Evolutionary conservation across 2,888 invertebrate species (phyloP).

Genomic region (Scaptomyza caliginosa): DNA sequence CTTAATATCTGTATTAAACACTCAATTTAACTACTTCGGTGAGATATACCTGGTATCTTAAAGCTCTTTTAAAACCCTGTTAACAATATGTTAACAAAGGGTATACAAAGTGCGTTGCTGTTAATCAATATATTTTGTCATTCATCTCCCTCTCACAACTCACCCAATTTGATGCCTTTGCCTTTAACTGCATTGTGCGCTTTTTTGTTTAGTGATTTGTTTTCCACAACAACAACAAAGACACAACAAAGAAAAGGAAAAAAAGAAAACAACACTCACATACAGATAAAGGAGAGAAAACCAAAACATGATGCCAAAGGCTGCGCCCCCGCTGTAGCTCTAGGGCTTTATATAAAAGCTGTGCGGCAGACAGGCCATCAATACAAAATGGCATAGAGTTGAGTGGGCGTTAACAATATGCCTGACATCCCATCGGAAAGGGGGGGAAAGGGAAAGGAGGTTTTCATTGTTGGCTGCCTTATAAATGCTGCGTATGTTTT

Average conservation of each 20-base stretch:
- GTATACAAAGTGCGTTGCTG: conserved; percentile 45
- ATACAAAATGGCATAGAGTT: conserved; percentile 79
- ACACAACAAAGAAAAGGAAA: conserved; percentile 16
- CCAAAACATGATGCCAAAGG: conserved; percentile 75
- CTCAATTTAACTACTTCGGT: too few species aligned
- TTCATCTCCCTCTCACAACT: conserved; percentile 40
- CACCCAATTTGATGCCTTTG: conserved; percentile 49
- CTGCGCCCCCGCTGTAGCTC: conserved; percentile 69
- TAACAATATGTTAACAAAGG: background rate
- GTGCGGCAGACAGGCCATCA: conserved; percentile 80
- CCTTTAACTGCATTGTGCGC: conserved; percentile 74
- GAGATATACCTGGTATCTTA: too few species aligned
- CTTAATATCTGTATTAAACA: too few species aligned
- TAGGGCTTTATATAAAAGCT: conserved; percentile 79
- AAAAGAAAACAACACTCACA: conserved; percentile 2
- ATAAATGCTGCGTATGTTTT: conserved; percentile 79
- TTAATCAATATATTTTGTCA: conserved; percentile 13
- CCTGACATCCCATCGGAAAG: conserved; percentile 6
- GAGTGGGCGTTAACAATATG: conserved; percentile 79
- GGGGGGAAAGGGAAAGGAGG: background rate
- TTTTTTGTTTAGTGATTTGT: conserved; percentile 77
- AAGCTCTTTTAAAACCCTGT: background rate
- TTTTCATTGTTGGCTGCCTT: conserved; percentile 75
- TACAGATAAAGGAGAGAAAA: conserved; percentile 46
- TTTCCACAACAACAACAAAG: conserved; percentile 56